These are phyloP conservation scores for Amphipyra tragopoginis DNA, from an alignment of 2,888 invertebrate genomes.

Conservation along the genomic window DNA sequence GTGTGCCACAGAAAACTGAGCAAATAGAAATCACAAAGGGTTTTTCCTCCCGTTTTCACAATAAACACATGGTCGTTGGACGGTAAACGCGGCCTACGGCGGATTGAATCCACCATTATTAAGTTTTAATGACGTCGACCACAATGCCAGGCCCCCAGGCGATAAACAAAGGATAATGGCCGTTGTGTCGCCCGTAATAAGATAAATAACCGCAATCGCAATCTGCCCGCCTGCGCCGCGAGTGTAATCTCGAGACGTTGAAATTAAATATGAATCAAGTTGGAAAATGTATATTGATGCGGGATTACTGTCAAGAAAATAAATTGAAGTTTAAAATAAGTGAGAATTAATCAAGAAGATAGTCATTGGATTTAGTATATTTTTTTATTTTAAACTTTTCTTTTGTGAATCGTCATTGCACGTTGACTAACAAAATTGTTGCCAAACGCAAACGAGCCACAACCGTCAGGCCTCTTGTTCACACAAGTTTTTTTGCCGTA, in stretches of 20 bases:
- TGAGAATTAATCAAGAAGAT: conserved; percentile 8
- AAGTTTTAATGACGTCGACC: conserved; percentile 85
- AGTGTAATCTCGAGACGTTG: conserved; percentile 69
- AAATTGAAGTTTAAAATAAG: conserved; percentile 53
- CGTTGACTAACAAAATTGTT: no score
- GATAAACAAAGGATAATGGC: conserved; percentile 83
- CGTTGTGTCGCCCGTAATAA: conserved; percentile 77
- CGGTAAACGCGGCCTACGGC: conserved; percentile 69
- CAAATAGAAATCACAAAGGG: conserved; percentile 60
- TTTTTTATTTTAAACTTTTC: no score
- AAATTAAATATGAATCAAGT: conserved; percentile 74
- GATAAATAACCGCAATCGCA: conserved; percentile 77
- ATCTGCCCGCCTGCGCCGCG: conserved; percentile 57
- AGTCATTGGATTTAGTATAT: conserved; percentile 1
- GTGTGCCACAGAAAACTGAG: conserved; percentile 52
- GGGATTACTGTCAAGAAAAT: conserved; percentile 35
- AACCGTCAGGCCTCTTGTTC: no score
- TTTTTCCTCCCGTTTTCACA: conserved; percentile 63
- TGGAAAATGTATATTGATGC: conserved; percentile 63
- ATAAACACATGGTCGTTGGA: conserved; percentile 69
- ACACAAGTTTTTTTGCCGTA: no score
- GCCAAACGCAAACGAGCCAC: no score
- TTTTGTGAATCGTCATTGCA: no score
- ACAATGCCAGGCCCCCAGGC: conserved; percentile 73
- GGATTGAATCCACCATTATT: conserved; percentile 82